Conservation (phyloP, 1,140 invertebrate species). For the Drosophila gunungcola region DNA sequence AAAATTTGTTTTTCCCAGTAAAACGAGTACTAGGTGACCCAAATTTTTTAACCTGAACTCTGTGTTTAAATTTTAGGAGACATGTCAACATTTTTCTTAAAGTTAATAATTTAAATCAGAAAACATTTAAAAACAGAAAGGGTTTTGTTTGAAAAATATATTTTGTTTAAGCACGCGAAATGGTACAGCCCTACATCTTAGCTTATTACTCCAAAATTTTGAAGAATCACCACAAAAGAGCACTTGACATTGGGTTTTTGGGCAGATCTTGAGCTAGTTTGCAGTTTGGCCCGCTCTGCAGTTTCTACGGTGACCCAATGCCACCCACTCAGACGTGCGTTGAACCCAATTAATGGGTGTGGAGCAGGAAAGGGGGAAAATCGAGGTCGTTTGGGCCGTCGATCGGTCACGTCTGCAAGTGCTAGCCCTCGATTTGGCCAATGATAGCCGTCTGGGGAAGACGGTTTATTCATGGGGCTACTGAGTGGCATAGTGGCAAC, state of each 20-base stretch:
- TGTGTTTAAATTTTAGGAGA: too few relatives aligned
- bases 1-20: too few relatives aligned
- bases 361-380: slow-evolving; percentile 17
- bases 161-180: too few relatives aligned
- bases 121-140: too few relatives aligned
- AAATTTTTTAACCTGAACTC: too few relatives aligned
- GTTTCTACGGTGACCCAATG: neutral
- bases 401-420: slow-evolving; percentile 3
- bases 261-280: neutral
- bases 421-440: slow-evolving; percentile 4
- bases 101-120: too few relatives aligned
- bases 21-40: too few relatives aligned
- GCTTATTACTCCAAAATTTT: neutral
- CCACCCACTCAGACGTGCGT: slow-evolving; percentile 35
- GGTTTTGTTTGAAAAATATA: too few relatives aligned
- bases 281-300: neutral
- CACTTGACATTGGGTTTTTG: neutral
- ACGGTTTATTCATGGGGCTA: neutral
- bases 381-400: slow-evolving; percentile 38
- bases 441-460: neutral
- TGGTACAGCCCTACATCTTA: neutral
- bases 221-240: neutral
- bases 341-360: slow-evolving; percentile 21
- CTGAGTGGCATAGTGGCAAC: slow-evolving; percentile 46
- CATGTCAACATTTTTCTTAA: too few relatives aligned